Percentiles rank a stretch among this genome's conserved stretches.
Evolutionary conservation across 2,888 invertebrate genomes (phyloP).

Genomic region (Melikaiella ostensackeni): DNA sequence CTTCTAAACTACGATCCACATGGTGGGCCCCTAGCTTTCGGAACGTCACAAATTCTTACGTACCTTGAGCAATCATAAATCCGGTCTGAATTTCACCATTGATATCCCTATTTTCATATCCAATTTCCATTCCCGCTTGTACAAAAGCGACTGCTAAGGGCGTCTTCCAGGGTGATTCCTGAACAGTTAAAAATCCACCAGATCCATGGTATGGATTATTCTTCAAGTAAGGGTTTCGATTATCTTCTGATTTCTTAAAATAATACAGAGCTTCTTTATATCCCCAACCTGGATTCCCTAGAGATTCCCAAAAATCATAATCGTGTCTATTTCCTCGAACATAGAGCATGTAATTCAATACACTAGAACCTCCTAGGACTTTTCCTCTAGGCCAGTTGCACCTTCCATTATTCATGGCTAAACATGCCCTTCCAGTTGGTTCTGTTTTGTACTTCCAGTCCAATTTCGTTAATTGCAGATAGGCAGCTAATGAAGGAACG

Average conservation of each 20-base stretch:
- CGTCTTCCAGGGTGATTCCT: constrained; percentile 91
- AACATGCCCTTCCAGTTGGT: constrained; percentile 87
- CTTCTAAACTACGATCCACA: no score
- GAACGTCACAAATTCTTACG: constrained; percentile 63
- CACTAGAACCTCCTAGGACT: constrained; percentile 92
- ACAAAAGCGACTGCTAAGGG: constrained; percentile 90
- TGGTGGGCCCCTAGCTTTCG: no score
- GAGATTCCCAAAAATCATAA: constrained; percentile 92
- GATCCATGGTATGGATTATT: constrained; percentile 84
- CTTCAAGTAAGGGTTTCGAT: constrained; percentile 89
- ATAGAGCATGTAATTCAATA: constrained; percentile 94
- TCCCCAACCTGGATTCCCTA: constrained; percentile 94
- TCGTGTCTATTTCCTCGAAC: constrained; percentile 90
- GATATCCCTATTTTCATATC: constrained; percentile 90
- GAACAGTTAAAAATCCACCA: constrained; percentile 88
- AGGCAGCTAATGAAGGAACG: constrained; percentile 91
- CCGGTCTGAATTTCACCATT: constrained; percentile 90
- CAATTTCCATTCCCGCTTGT: constrained; percentile 89
- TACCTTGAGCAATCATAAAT: constrained; percentile 90
- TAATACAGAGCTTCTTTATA: constrained; percentile 91
- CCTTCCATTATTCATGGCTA: constrained; percentile 88
- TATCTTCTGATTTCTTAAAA: constrained; percentile 94
- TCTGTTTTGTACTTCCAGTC: constrained; percentile 96
- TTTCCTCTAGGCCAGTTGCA: constrained; percentile 95
- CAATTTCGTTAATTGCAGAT: constrained; percentile 89